Evolutionary conservation across 2,888 invertebrate species (phyloP), one percentile per base, ranked within the genome.

Genomic region (Helicoverpa assulta): DNA sequence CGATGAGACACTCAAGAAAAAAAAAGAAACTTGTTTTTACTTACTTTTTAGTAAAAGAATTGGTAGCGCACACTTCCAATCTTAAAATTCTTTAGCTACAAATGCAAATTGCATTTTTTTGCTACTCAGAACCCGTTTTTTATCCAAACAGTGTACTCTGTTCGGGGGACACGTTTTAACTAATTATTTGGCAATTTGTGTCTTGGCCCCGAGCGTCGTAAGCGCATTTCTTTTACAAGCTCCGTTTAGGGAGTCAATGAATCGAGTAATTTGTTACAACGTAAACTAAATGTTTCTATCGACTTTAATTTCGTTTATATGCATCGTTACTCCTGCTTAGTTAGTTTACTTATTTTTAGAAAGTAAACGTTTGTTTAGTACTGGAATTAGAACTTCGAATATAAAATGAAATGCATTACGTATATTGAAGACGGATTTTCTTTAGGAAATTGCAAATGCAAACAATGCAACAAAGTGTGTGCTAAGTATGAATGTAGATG

Each of bases 201-300:
- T 70, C 72, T 78, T 81, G 61, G 75, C 60, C 76, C 67, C 59
- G 67, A 55, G 69, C 67, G 65, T 70, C 70, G 68, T 63, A 73
- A 73, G 80, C 64, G 64, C 70, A 57, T 70, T 70, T 66, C 73
- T 78, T 85, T 81, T 69, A 63, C 80, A 86, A 77, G 80, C 59
- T 57, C 52, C 79, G 50, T 67, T 81, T 70, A 70, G 50, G 29
- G 70, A 82, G 78, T 78, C 84, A 85, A 86, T 86, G 82, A 82
- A 80, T 81, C 84, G 79, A 68, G 75, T 80, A 83, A 83, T 86
- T 82, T 81, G 74, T 75, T 59, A 73, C 81, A 57, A 81, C 60
- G 70, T 60, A 70, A 70, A 73, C 78, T 66, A 73, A 47, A 79
- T 68, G 70, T 58, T 26, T 63, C 51, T 56, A 76, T 79, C 18